Conservation (phyloP, 2,797 vertebrate species). For the Onychomys arenicola region DNA sequence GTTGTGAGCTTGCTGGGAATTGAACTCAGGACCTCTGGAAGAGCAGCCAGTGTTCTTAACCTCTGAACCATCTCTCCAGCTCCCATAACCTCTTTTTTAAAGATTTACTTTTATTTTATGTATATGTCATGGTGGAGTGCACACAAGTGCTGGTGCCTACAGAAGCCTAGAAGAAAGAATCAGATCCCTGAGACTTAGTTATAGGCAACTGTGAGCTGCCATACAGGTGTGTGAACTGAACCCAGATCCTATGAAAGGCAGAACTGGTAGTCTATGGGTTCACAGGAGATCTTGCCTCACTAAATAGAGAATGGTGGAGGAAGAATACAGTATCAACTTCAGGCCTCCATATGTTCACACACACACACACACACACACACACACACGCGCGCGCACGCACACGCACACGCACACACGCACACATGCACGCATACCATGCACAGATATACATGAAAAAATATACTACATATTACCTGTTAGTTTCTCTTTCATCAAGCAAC, state of each 20-base stretch:
- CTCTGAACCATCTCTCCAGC: too few relatives aligned
- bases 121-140: background rate
- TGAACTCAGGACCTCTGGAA: too few relatives aligned
- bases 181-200: background rate
- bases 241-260: background rate
- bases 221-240: background rate
- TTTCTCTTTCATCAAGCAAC: background rate
- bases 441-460: background rate
- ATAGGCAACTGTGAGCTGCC: too few relatives aligned
- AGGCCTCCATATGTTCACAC: background rate
- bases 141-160: background rate
- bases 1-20: too few relatives aligned
- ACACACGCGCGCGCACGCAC: fast-evolving
- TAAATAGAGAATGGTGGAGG: background rate
- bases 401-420: fast-evolving
- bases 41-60: too few relatives aligned
- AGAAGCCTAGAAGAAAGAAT: background rate
- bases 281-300: background rate
- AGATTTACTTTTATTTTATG: background rate
- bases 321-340: background rate
- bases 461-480: background rate
- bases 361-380: fast-evolving
- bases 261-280: background rate
- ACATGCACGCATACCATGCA: background rate
- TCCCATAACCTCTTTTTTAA: background rate